Base-by-base conservation (phyloP, 1,140 invertebrate genomes). In the Zaprionus vittiger region DNA sequence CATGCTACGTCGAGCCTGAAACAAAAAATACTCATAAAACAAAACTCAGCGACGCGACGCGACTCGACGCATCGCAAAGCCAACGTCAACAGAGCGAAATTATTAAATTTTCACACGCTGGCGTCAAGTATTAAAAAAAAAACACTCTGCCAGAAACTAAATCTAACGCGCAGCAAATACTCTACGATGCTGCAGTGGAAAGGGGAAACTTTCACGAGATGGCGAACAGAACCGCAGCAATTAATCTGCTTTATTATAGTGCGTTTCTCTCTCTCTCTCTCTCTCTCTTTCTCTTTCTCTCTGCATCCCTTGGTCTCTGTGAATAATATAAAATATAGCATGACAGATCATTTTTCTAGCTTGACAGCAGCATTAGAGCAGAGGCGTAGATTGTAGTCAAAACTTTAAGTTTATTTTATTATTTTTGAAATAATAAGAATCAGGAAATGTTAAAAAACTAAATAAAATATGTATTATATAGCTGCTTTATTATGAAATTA, bases 1-100 rank as follows among this genome's bases (percentile, higher is more conserved):
- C 84, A 89, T 79, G 84, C 84, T 89, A 73, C 84, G 84, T 68
- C 84, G 79, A 89, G 84, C 84, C 44, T 80, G 74, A 89, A 87
- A 81, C 56, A 62, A 20, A 65, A 34, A 62, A 67, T 26, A 20
- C 38, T 14, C n/a, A 38, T 47, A 60, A 57, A 41, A 41, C 71
- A 57, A 63, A 44, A 44, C 2, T 9, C 70, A 59, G 54, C 22
- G 26, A 56, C 24, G 54, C 22, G 52, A 28, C 12, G 24, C 54
- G n/a, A 52, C n/a, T n/a, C 41, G 6, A 47, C 47, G 47, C 47
- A 52, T 20, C 47, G 15, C 52, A 54, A 34, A 52, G 52, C 44
- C 59, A 72, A 66, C 57, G 69, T 73, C 74, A 77, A 73, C 76
- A 81, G 79, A 76, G 74, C 84, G 79, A 64, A 85, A 86, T 83